Base-by-base conservation (phyloP, 2,797 vertebrate genomes). In the Enteromius mattozi region DNA sequence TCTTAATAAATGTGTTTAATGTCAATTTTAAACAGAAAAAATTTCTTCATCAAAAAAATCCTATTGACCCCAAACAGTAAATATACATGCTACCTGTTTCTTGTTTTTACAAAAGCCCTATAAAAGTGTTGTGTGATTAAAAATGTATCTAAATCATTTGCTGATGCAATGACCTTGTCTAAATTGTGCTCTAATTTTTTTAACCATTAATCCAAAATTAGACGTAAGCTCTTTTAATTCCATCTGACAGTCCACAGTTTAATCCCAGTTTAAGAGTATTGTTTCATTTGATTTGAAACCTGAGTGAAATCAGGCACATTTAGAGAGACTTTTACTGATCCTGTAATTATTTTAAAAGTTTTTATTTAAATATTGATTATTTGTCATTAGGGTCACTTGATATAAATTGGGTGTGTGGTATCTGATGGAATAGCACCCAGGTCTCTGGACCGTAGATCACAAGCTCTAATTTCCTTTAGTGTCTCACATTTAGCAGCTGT, bases 401-500 rank as follows among this genome's bases (percentile, higher is more conserved):
- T 75, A 27, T 66, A 82, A 65, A 82, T 24, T 51, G 71, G 3
- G 56, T 72, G 51, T 81, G 54, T 33, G 14, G 30, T 82, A 82
- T 82, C 80, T 65, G 69, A 82, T 81, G 54, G 54, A 61, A 72
- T 82, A 12, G 42, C 69, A 74, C 54, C 70, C 40, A 74, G 56
- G 24, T 63, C 42, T 51, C 70, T 82, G 30, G 80, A 82, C 69
- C 27, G 7, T 81, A 45, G 14, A 75, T 47, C 45, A 24, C 14
- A 0, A 66, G 81, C 71, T 83, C 61, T 68, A 24, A 54, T 83
- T 83, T 76, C 71, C 33, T 66, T 54, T 66, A 54, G 81, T 65
- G 81, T 65, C 81, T 75, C 33, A 63, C 33, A 61, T 82, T 82
- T 75, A 82, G 72, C 81, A 82, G 54, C 81, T 75, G 70, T 82